Percentiles rank a stretch among this genome's conserved stretches.
Conservation (phyloP, 2,113 vertebrate species). For the Myrmophylax atrothorax region DNA sequence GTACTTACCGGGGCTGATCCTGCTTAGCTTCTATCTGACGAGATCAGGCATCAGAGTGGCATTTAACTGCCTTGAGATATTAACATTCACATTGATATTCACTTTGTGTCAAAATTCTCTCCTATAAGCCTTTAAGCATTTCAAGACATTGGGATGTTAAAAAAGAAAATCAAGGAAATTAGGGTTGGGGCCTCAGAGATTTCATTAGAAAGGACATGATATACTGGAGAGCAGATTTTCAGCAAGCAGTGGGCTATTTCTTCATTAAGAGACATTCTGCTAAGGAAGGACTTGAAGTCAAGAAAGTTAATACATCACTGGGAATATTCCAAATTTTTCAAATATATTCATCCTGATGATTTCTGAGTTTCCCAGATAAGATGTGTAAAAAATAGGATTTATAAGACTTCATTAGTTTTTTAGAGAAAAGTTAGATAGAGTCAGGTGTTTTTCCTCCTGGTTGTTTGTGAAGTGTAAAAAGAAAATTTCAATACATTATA, state of each 20-base stretch:
- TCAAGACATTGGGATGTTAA: neutral
- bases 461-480: neutral
- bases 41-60: too few species aligned
- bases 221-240: neutral
- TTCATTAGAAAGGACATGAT: neutral
- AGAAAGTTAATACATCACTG: neutral
- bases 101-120: neutral
- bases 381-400: neutral
- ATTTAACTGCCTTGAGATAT: neutral
- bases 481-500: neutral
- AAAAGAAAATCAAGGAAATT: neutral
- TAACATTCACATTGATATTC: neutral
- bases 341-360: neutral
- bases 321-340: neutral
- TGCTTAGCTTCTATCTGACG: too few species aligned
- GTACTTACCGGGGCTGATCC: too few species aligned
- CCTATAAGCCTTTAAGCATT: neutral
- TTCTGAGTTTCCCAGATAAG: neutral
- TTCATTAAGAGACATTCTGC: neutral
- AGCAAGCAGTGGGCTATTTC: neutral
- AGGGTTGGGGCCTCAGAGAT: neutral
- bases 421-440: neutral
- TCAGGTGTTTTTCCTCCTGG: neutral
- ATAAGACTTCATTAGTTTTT: neutral
- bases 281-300: neutral